Conservation (phyloP, 2,113 vertebrate species). For the Stomatorhinus ivindoensis region DNA sequence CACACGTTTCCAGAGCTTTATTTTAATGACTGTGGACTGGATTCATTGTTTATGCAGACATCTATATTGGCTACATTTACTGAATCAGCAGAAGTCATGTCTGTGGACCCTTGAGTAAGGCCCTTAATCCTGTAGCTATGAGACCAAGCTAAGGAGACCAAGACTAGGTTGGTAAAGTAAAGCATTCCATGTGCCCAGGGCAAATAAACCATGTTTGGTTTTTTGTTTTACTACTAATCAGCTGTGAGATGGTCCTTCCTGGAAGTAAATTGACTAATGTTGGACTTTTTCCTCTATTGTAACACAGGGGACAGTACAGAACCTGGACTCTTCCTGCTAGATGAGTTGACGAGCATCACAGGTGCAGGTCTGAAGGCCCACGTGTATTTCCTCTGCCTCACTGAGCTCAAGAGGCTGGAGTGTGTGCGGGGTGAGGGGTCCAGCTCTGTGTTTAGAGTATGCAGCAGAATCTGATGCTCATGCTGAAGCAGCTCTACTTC, state of each 20-base stretch:
- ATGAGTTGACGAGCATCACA: slow-evolving; percentile 46
- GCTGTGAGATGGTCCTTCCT: neutral
- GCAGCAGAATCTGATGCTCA: slow-evolving; percentile 23
- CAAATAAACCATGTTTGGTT: neutral
- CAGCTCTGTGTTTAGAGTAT: slow-evolving; percentile 43
- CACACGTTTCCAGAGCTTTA: neutral
- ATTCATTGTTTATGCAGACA: too few relatives aligned
- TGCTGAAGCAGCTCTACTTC: neutral
- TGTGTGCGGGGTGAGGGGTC: slow-evolving; percentile 35
- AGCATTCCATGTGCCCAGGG: neutral
- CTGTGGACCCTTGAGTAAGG: neutral
- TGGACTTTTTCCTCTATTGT: neutral
- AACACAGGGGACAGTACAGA: slow-evolving; percentile 39
- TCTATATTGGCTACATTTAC: too few relatives aligned
- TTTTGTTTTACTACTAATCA: too few relatives aligned
- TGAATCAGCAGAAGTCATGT: neutral
- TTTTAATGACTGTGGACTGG: neutral
- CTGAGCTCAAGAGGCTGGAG: slow-evolving; percentile 50
- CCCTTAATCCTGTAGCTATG: too few relatives aligned
- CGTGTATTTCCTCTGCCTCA: slow-evolving; percentile 51
- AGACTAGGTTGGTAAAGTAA: neutral
- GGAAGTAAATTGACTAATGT: neutral
- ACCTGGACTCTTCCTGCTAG: slow-evolving; percentile 35
- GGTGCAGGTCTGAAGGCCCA: slow-evolving; percentile 41
- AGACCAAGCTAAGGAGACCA: neutral